phyloP scores from a whole-genome alignment of 2,113 vertebrate species.

The Micronycteris hirsuta region DNA sequence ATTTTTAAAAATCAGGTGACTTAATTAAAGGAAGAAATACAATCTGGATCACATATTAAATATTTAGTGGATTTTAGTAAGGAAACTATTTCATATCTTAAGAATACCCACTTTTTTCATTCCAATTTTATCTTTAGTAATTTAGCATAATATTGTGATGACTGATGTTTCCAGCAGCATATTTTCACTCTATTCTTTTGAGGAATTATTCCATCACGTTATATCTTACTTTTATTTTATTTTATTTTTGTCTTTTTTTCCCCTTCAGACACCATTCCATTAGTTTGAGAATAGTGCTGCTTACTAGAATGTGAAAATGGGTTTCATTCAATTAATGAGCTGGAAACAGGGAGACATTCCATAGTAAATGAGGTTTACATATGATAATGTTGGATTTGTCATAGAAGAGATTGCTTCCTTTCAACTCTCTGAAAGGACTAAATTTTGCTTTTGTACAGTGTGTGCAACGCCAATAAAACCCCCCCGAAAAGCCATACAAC shows the following conservation, averaged over 20 bases:
- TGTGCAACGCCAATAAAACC: conserved; percentile 78
- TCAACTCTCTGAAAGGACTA: conserved; percentile 77
- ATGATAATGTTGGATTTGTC: conserved; percentile 82
- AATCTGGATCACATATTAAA: neutral
- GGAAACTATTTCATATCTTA: neutral
- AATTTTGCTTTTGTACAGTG: conserved; percentile 79
- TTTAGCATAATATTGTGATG: neutral
- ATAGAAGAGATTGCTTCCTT: conserved; percentile 79
- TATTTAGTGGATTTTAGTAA: neutral
- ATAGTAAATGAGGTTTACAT: conserved; percentile 83
- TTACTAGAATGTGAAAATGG: conserved; percentile 77
- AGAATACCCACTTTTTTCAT: neutral
- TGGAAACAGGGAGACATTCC: conserved; percentile 81
- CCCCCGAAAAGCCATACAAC: conserved; percentile 70
- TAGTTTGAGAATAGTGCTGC: conserved; percentile 70
- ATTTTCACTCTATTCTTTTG: neutral
- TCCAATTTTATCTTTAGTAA: neutral
- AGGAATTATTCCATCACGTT: conserved; percentile 54
- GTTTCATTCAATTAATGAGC: conserved; percentile 83
- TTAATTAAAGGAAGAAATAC: neutral
- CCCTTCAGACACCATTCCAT: conserved; percentile 44
- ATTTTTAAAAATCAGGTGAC: neutral
- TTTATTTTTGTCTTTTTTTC: neutral
- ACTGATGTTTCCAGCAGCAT: neutral
- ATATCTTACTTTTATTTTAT: neutral